Percentiles rank a stretch among this genome's conserved stretches.
phyloP scores from a whole-genome alignment of 2,888 invertebrate species.

The Erebia aethiops region DNA sequence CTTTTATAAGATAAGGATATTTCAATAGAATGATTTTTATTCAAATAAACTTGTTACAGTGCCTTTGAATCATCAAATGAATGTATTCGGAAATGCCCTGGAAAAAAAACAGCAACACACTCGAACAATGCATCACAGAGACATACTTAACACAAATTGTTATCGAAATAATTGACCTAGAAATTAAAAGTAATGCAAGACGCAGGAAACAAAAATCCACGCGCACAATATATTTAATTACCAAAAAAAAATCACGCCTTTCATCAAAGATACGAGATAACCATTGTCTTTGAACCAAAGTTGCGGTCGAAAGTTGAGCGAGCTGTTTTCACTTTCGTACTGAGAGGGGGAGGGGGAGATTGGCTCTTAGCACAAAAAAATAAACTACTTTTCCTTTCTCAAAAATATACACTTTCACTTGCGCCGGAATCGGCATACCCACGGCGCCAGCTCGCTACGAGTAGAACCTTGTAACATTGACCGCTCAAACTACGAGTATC shows the following conservation, averaged over 20 bases:
- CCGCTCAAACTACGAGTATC: neutral
- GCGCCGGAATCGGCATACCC: slow-evolving; percentile 23
- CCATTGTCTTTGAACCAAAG: slow-evolving; percentile 34
- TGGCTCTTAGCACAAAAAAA: slow-evolving; percentile 68
- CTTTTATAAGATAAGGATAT: no score
- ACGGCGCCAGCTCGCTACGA: slow-evolving; percentile 15
- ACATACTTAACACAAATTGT: no score
- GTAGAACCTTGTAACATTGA: slow-evolving; percentile 28
- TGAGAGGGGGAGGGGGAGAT: slow-evolving; percentile 44
- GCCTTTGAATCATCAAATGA: no score
- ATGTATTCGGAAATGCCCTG: no score
- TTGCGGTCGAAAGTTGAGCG: slow-evolving; percentile 47
- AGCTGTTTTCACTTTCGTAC: slow-evolving; percentile 70
- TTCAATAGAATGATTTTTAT: no score
- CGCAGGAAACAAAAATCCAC: neutral
- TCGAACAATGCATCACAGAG: no score
- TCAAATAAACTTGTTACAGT: no score
- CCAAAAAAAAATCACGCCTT: slow-evolving; percentile 22
- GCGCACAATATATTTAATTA: slow-evolving; percentile 24
- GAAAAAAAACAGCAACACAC: no score
- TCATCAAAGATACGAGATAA: slow-evolving; percentile 23
- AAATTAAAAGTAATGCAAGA: neutral
- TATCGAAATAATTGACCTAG: neutral
- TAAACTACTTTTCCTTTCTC: slow-evolving; percentile 80
- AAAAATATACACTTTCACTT: slow-evolving; percentile 79